phyloP scores from a whole-genome alignment of 2,113 vertebrate species.

The Leucoraja erinaceus region DNA sequence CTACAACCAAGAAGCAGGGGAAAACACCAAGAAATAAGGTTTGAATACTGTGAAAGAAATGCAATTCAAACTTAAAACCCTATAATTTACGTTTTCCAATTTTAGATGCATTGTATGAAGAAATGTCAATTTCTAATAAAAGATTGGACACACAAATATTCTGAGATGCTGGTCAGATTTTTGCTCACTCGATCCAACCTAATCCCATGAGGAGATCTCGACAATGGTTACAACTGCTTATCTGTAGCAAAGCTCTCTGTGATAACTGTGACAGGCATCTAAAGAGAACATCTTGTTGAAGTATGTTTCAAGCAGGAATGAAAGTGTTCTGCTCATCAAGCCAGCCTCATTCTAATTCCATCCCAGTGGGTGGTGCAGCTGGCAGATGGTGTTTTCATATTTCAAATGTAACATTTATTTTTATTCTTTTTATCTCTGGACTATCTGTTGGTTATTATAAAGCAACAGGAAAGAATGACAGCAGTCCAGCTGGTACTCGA shows the following conservation, averaged over 20 bases:
- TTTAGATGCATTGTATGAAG: background rate
- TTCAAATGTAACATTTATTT: slow-evolving; percentile 29
- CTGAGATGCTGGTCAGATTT: background rate
- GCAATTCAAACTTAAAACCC: background rate
- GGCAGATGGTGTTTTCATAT: slow-evolving; percentile 10
- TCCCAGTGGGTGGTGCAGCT: slow-evolving; percentile 22
- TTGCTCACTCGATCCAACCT: background rate
- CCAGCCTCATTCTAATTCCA: slow-evolving; percentile 1
- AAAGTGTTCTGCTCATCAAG: slow-evolving; percentile 18
- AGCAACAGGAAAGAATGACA: background rate
- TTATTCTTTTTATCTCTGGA: slow-evolving; percentile 12
- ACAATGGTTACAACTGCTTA: background rate
- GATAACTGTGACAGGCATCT: background rate
- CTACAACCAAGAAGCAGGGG: background rate
- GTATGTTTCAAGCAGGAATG: slow-evolving; percentile 1
- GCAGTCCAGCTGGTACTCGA: background rate
- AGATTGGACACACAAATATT: background rate
- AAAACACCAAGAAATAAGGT: background rate
- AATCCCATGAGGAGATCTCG: background rate
- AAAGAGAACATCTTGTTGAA: slow-evolving; percentile 10
- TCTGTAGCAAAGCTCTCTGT: background rate
- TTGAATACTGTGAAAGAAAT: background rate
- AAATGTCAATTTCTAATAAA: background rate
- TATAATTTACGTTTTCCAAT: background rate
- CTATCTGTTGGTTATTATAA: background rate